A percentile compares a stretch with the other conserved stretches of the same genome.
phyloP scores from a whole-genome alignment of 2,113 vertebrate species.

The Oryctolagus cuniculus region mOryCun1.1 NC_091432.1:34547501-34548000 shows the following conservation, averaged over 20 bases:
- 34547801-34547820: background rate
- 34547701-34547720: background rate
- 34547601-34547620: background rate
- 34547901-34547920: background rate
- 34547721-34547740: background rate
- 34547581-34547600: background rate
- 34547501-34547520: background rate
- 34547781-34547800: background rate
- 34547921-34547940: background rate
- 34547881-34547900: conserved; percentile 35
- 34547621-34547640: conserved; percentile 26
- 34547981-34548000: background rate
- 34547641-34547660: background rate
- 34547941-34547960: conserved; percentile 20
- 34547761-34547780: background rate
- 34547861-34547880: background rate
- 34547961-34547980: background rate
- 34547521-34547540: background rate
- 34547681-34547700: conserved; percentile 8
- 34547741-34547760: background rate
- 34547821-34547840: conserved; percentile 16
- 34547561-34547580: background rate
- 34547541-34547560: background rate
- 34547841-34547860: conserved; percentile 25
- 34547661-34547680: background rate